Percentiles rank a stretch among this genome's conserved stretches.
These are phyloP conservation scores for Heliconius melpomene DNA, from an alignment of 1,140 invertebrate genomes.

Conservation along the genomic window DNA sequence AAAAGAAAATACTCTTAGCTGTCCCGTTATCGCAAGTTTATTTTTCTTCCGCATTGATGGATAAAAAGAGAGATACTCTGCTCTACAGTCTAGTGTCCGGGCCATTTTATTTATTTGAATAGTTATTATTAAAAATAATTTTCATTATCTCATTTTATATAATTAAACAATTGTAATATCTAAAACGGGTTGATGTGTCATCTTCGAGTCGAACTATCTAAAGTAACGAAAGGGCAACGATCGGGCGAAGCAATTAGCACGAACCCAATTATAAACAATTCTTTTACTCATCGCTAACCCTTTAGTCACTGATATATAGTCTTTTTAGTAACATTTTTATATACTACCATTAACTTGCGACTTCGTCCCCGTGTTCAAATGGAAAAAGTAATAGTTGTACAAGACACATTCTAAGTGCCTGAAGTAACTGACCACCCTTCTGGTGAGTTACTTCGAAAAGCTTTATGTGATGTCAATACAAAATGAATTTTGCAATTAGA, in stretches of 20 bases:
- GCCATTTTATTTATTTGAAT: too few species aligned
- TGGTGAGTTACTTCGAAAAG: too few species aligned
- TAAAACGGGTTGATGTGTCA: constrained; percentile 21
- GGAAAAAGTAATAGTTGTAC: too few species aligned
- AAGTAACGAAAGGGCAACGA: constrained; percentile 26
- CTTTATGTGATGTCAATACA: too few species aligned
- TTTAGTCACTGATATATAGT: constrained; percentile 32
- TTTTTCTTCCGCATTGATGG: background rate
- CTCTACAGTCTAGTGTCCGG: background rate
- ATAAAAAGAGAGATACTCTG: background rate
- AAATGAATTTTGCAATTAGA: too few species aligned
- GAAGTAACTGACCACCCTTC: too few species aligned
- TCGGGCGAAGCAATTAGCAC: constrained; percentile 39
- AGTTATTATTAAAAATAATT: too few species aligned
- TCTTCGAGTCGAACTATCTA: constrained; percentile 10
- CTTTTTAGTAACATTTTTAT: background rate
- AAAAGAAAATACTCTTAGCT: background rate
- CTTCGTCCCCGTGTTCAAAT: too few species aligned
- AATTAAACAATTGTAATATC: background rate
- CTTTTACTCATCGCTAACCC: constrained; percentile 40
- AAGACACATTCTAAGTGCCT: too few species aligned
- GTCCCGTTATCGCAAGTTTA: background rate
- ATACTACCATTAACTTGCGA: too few species aligned
- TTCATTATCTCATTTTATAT: background rate
- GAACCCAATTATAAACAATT: constrained; percentile 46